Percentiles rank a stretch among this genome's conserved stretches.
Evolutionary conservation across 2,888 invertebrate genomes (phyloP).

Genomic region (Cosmorhoe ocellata): DNA sequence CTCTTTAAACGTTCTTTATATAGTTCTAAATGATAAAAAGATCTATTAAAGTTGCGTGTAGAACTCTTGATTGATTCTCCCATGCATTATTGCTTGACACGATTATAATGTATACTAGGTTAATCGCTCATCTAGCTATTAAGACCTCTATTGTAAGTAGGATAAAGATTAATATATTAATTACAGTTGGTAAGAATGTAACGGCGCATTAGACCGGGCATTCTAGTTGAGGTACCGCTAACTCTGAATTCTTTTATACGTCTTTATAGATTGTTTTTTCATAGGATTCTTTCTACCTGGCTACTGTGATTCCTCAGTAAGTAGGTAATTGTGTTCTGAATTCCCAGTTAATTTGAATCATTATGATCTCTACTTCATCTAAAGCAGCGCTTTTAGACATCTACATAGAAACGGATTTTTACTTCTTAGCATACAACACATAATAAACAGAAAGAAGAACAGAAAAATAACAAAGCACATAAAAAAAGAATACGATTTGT

Average conservation of each 20-base stretch:
- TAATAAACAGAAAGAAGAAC: no score
- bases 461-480: no score
- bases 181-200: slow-evolving; percentile 65
- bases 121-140: slow-evolving; percentile 33
- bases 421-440: no score
- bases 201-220: slow-evolving; percentile 68
- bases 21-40: slow-evolving; percentile 1
- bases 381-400: no score
- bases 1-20: background rate
- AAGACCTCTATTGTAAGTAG: slow-evolving; percentile 42
- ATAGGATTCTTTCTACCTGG: slow-evolving; percentile 10
- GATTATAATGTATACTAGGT: slow-evolving; percentile 28
- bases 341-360: no score
- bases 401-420: no score
- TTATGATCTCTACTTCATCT: no score
- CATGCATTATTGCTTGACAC: slow-evolving; percentile 26
- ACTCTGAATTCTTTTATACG: slow-evolving; percentile 52
- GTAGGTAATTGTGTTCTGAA: no score
- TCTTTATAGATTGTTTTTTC: slow-evolving; percentile 24
- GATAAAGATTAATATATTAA: slow-evolving; percentile 57
- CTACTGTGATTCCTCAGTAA: no score
- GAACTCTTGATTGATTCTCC: slow-evolving; percentile 25
- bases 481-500: no score
- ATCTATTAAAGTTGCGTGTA: background rate
- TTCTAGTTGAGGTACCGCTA: slow-evolving; percentile 76